Evolutionary conservation across 92 coral and sea anemone species (phyloP), one percentile per base, ranked within the genome.

Genomic region (Siderastrea radians): DNA sequence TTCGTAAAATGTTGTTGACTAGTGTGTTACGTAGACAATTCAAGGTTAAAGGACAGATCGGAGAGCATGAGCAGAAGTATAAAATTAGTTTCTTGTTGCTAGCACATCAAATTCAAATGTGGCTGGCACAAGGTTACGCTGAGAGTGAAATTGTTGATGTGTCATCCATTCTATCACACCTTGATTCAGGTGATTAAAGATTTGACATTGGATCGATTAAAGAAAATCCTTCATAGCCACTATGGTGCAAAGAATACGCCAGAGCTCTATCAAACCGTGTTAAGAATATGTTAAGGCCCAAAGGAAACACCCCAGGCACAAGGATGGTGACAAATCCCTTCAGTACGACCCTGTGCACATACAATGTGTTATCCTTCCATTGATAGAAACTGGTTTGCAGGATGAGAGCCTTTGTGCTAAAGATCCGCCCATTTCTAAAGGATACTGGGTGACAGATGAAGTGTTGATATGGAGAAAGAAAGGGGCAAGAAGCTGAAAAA

Each of bases 381-480:
- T 92, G 3, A 88, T 94, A 3, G 95, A 94, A 68, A 92, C 98
- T n/a, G 94, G 98, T 19, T 15, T 84, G 49, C 91, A 74, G 53
- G 87, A 87, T 67, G 93, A 94, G 26, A 87, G 85, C 16, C 90
- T 94, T 63, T 64, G 91, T 45, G 72, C 87, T 1, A 94, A 90
- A n/a, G 74, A 65, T 93, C 1, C 89, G 96, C 14, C 91, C 89
- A 15, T 87, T 81, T 57, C 85, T 93, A 43, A 66, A 91, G 66
- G 91, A 91, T 11, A 85, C 67, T 68, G 93, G n/a, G n/a, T 88
- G 49, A 59, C 88, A 1, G 92, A 91, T 77, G 89, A 87, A 54
- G 57, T 65, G 55, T 55, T 84, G 1, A 69, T 88, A 14, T 83
- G 84, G 96, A 95, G 81, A 88, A 77, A 38, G 93, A 95, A 65